A percentile compares a stretch with the other conserved stretches of the same genome.
Conservation (phyloP, 1,140 invertebrate genomes). For the Pseudachorutes palmiensis region DNA sequence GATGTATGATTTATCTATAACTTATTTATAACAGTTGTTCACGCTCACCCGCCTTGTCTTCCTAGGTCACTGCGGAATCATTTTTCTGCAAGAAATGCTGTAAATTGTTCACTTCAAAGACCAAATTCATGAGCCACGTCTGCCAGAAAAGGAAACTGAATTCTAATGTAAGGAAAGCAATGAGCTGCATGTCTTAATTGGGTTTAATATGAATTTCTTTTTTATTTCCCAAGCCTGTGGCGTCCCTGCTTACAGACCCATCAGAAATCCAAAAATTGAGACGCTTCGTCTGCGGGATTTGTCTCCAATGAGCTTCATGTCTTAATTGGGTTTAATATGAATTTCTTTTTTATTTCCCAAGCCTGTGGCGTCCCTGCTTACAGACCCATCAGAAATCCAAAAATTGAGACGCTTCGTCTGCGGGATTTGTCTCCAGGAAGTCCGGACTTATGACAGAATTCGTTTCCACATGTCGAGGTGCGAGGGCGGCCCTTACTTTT, state of each 20-base stretch:
- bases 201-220: background rate
- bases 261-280: background rate
- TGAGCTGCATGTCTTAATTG: too few species aligned
- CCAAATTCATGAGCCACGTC: too few species aligned
- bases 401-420: slow-evolving; percentile 16
- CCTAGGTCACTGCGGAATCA: too few species aligned
- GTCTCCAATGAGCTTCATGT: background rate
- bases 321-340: background rate
- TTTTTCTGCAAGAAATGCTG: too few species aligned
- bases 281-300: background rate
- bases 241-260: background rate
- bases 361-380: background rate
- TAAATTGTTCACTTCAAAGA: too few species aligned
- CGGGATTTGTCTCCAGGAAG: slow-evolving; percentile 15
- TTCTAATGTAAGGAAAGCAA: too few species aligned
- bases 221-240: background rate
- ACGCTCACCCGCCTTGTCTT: too few species aligned
- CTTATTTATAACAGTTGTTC: too few species aligned
- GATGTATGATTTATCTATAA: too few species aligned
- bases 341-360: background rate
- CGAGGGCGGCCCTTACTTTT: slow-evolving; percentile 16
- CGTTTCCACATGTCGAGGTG: slow-evolving; percentile 11
- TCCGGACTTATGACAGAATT: slow-evolving; percentile 9
- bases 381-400: background rate
- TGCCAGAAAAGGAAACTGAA: too few species aligned